Evolutionary conservation across 2,113 vertebrate genomes (phyloP).

Genomic region (Anseranas semipalmata): DNA sequence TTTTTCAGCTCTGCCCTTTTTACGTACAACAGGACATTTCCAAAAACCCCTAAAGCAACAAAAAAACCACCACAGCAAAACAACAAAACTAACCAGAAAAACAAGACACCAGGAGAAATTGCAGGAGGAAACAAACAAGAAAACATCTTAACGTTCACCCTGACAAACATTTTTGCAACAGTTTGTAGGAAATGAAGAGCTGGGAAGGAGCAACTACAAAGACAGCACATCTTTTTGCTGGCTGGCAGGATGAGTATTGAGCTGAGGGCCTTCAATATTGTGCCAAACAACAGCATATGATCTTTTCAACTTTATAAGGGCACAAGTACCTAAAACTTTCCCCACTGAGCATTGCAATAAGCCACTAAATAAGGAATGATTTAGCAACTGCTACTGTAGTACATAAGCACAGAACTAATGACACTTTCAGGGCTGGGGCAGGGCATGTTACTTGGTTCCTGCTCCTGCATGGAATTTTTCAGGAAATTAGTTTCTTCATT

Average conservation of each 20-base stretch:
- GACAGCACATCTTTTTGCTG: not conserved
- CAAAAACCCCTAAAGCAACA: slow-evolving; percentile 45
- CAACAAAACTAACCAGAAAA: slow-evolving; percentile 61
- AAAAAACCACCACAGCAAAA: not conserved
- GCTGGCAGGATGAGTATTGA: not conserved
- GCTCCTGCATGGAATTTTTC: not conserved
- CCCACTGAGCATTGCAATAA: not conserved
- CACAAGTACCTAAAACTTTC: not conserved
- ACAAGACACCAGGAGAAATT: slow-evolving; percentile 62
- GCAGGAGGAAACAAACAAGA: not conserved
- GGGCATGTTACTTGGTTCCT: not conserved
- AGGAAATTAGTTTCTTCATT: not conserved
- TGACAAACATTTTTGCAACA: not conserved
- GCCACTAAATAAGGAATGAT: not conserved
- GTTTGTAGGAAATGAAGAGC: not conserved
- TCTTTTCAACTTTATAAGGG: not conserved
- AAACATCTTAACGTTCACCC: not conserved
- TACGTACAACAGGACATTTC: slow-evolving; percentile 81
- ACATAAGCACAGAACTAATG: not conserved
- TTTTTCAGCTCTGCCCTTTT: slow-evolving; percentile 80
- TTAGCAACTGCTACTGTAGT: not conserved
- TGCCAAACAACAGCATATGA: not conserved
- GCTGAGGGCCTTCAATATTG: not conserved
- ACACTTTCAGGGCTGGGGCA: not conserved
- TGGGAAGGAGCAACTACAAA: not conserved